Evolutionary conservation across 2,113 vertebrate genomes (phyloP), one percentile per base, ranked within the genome.

Genomic region (Amazona guildingii): DNA sequence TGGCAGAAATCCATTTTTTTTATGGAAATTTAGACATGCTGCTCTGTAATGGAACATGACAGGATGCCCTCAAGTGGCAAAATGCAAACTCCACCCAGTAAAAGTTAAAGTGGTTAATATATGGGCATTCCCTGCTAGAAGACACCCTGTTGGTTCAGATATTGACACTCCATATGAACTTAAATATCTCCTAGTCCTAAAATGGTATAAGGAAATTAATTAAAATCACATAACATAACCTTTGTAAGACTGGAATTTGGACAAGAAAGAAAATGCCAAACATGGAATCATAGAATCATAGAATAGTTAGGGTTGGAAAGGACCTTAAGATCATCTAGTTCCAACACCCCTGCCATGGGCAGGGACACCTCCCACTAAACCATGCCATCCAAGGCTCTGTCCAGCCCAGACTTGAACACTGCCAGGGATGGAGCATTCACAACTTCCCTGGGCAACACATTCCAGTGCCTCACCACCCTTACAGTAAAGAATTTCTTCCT

Each of bases 1-100:
- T 25, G 3, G 52, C 62, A 96, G 54, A 96, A 80, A 94, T 52
- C 41, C 51, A 66, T 91, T 83, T 28, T 81, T 92, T 94, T 91
- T 14, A 93, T 57, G 70, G 87, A 64, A 89, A 95, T 95, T 89
- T 96, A 84, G 54, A 85, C 29, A 5, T 66, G 37, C 10, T 75
- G 59, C 29, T 92, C 54, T 92, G 4, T 91, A 92, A 85, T 29
- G 57, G 96, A 98, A 96, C 67, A 95, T 97, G 97, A 94, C 95
- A 98, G 96, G 94, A 98, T 98, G 98, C 98, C 98, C 98, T 98
- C 98, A 98, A 98, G 98, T 98, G 98, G 98, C 95, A 97, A 98
- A 95, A 97, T 94, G 94, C 33, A 92, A 83, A 97, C 97, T 97
- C 96, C 97, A 92, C 95, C 97, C 93, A 95, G 79, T 81, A 97